phyloP scores from a whole-genome alignment of 1,140 invertebrate species.

The Sinonovacula constricta region DNA sequence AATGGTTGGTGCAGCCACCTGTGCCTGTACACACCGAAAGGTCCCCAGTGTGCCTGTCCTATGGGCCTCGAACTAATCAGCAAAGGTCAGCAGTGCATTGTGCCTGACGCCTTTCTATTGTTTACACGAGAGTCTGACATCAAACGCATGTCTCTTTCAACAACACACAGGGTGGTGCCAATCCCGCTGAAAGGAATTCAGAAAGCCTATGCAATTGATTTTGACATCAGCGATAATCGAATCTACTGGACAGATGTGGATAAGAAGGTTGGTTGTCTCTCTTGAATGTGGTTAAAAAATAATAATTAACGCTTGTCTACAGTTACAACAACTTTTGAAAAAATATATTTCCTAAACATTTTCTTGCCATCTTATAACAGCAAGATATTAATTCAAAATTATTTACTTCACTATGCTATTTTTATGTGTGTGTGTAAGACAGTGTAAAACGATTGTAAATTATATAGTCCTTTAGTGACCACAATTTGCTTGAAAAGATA shows the following conservation, averaged over 20 bases:
- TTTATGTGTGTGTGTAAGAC: too few relatives aligned
- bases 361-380: not conserved
- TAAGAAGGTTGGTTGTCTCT: constrained; percentile 76
- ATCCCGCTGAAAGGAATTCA: constrained; percentile 84
- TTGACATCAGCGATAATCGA: constrained; percentile 90
- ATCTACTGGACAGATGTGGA: constrained; percentile 95
- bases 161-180: constrained; percentile 88
- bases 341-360: not conserved
- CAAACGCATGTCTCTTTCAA: constrained; percentile 80
- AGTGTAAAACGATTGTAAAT: too few relatives aligned
- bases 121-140: constrained; percentile 91
- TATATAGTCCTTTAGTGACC: too few relatives aligned
- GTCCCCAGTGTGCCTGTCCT: constrained; percentile 90
- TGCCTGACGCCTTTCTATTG: constrained; percentile 93
- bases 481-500: not conserved
- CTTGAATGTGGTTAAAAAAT: constrained; percentile 15
- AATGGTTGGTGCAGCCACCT: constrained; percentile 98
- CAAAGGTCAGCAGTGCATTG: constrained; percentile 88
- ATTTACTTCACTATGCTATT: too few relatives aligned
- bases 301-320: not conserved
- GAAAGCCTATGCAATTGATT: constrained; percentile 93
- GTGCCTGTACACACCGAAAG: constrained; percentile 89
- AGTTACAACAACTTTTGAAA: not conserved
- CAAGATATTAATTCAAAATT: too few relatives aligned
- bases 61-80: constrained; percentile 85